Conservation (phyloP, 2,113 vertebrate genomes). For the Parus major region DNA sequence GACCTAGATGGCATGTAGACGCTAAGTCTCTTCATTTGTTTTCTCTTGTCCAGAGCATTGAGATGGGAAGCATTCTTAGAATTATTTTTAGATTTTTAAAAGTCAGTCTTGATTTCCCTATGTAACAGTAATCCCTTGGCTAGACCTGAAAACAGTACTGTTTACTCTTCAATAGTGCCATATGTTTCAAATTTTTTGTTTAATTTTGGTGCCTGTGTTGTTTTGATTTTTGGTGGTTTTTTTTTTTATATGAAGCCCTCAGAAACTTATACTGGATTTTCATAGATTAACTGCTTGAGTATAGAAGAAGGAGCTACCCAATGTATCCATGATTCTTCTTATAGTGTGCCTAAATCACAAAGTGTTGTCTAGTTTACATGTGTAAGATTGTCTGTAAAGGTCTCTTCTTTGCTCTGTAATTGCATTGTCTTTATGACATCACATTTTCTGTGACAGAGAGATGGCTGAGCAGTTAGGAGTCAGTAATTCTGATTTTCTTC, state of each 20-base stretch:
- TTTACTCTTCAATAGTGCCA: not conserved
- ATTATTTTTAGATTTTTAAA: constrained; percentile 48
- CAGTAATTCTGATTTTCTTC: not conserved
- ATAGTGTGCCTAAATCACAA: not conserved
- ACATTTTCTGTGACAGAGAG: not conserved
- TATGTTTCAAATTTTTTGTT: not conserved
- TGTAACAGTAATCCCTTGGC: not conserved
- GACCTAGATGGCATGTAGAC: not conserved
- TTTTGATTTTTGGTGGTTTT: not conserved
- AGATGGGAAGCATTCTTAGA: constrained; percentile 46
- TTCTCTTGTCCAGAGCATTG: not conserved
- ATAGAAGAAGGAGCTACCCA: not conserved
- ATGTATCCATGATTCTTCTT: not conserved
- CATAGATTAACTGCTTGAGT: not conserved
- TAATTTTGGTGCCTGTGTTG: not conserved
- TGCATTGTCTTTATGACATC: not conserved
- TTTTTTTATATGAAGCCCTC: not conserved
- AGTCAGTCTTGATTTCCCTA: constrained; percentile 43
- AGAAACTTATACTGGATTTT: not conserved
- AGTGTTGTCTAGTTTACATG: not conserved
- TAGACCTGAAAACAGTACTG: not conserved
- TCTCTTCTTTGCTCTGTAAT: not conserved
- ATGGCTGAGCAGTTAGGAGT: not conserved
- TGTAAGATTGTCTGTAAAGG: not conserved
- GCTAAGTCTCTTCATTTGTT: constrained; percentile 25